Evolutionary conservation across 1,140 invertebrate genomes (phyloP).

Genomic region (Ips typographus): DNA sequence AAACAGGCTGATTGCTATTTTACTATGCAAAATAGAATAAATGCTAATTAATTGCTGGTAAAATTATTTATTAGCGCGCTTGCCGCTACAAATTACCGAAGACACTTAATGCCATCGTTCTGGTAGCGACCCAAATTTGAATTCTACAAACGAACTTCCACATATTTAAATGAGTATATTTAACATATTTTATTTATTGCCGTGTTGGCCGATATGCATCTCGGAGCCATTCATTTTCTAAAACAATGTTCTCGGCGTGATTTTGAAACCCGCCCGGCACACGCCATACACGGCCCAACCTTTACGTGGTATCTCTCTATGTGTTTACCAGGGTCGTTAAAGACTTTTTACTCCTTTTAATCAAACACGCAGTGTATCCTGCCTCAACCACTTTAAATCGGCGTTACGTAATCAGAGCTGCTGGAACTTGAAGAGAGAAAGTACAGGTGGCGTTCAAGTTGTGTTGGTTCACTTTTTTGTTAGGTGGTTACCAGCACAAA

Average conservation of each 20-base stretch:
- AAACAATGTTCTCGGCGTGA: slow-evolving; percentile 37
- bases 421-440: neutral
- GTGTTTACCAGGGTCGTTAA: slow-evolving; percentile 1
- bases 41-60: too few species aligned
- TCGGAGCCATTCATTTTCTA: slow-evolving; percentile 37
- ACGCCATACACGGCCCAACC: slow-evolving; percentile 34
- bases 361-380: too few species aligned
- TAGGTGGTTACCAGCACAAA: neutral
- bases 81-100: too few species aligned
- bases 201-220: slow-evolving; percentile 33
- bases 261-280: slow-evolving; percentile 38
- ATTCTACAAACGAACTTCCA: slow-evolving; percentile 16
- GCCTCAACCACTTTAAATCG: too few species aligned
- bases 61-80: too few species aligned
- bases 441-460: neutral
- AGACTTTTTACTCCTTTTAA: too few species aligned
- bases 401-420: too few species aligned
- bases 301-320: slow-evolving; percentile 27
- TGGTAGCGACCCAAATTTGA: slow-evolving; percentile 21
- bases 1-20: too few species aligned
- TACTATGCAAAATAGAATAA: too few species aligned
- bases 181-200: slow-evolving; percentile 39
- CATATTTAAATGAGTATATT: slow-evolving; percentile 35
- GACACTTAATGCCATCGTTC: neutral
- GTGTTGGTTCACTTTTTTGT: neutral